A percentile compares a stretch with the other conserved stretches of the same genome.
phyloP scores from a whole-genome alignment of 2,888 invertebrate genomes.

The Mamestra brassicae region DNA sequence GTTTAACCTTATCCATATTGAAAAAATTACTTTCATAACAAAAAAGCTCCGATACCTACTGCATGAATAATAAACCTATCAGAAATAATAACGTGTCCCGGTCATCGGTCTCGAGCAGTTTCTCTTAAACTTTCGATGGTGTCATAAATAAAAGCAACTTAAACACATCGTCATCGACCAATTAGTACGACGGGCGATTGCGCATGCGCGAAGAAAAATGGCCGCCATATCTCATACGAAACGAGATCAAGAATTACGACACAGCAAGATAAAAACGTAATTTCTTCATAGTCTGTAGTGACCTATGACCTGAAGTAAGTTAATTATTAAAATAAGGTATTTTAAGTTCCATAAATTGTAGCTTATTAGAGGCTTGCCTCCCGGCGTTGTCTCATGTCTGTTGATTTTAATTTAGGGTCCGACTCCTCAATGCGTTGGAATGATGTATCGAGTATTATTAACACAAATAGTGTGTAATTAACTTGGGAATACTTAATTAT shows the following conservation, averaged over 20 bases:
- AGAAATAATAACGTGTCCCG: slow-evolving; percentile 57
- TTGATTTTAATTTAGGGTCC: slow-evolving; percentile 63
- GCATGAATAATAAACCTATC: slow-evolving; percentile 52
- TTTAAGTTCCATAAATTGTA: slow-evolving; percentile 59
- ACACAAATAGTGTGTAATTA: slow-evolving; percentile 58
- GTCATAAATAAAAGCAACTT: slow-evolving; percentile 68
- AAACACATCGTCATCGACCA: slow-evolving; percentile 73
- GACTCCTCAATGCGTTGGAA: slow-evolving; percentile 16
- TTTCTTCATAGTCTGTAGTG: slow-evolving; percentile 54
- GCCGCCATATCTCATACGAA: slow-evolving; percentile 77
- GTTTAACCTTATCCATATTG: background rate
- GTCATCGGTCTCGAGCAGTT: slow-evolving; percentile 58
- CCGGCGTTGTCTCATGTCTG: slow-evolving; percentile 58
- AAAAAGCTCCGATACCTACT: slow-evolving; percentile 16
- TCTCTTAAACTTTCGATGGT: slow-evolving; percentile 62
- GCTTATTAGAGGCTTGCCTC: slow-evolving; percentile 52
- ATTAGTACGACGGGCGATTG: slow-evolving; percentile 73
- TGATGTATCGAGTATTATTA: slow-evolving; percentile 55
- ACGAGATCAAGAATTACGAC: slow-evolving; percentile 75
- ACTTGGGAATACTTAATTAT: slow-evolving; percentile 43
- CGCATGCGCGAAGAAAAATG: slow-evolving; percentile 75
- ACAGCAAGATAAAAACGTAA: slow-evolving; percentile 45
- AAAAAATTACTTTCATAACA: slow-evolving; percentile 30
- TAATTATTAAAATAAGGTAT: slow-evolving; percentile 62
- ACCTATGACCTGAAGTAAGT: slow-evolving; percentile 73